Conservation (phyloP, 2,888 invertebrate species). For the Ditylenchus weischeri region DNA sequence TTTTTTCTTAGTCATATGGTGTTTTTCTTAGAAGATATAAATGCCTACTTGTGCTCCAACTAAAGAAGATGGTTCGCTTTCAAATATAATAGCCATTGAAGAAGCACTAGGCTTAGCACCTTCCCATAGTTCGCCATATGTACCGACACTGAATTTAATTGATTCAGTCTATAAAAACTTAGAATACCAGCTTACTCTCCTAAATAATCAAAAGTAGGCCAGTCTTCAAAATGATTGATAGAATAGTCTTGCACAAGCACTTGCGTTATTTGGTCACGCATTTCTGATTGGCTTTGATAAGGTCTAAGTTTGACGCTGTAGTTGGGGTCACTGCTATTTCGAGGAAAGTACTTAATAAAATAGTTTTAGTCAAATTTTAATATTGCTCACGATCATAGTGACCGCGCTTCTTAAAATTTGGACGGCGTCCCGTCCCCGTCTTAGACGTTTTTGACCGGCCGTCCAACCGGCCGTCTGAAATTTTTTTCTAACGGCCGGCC, state of each 20-base stretch:
- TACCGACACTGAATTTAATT: slow-evolving; percentile 42
- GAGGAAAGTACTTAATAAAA: slow-evolving; percentile 48
- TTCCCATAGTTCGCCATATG: slow-evolving; percentile 54
- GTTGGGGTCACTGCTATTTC: slow-evolving; percentile 44
- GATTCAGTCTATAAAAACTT: neutral
- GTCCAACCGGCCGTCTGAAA: too few species aligned
- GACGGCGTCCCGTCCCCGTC: too few species aligned
- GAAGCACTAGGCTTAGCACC: slow-evolving; percentile 39
- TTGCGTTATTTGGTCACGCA: slow-evolving; percentile 49
- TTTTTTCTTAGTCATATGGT: neutral
- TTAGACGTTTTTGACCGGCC: too few species aligned
- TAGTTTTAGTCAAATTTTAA: slow-evolving; percentile 12
- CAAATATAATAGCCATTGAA: slow-evolving; percentile 53
- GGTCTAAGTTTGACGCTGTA: slow-evolving; percentile 46
- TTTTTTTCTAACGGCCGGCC: too few species aligned
- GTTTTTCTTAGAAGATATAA: neutral
- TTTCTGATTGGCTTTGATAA: slow-evolving; percentile 48
- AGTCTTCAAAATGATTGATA: slow-evolving; percentile 50
- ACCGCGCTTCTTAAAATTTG: too few species aligned
- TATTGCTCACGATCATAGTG: too few species aligned
- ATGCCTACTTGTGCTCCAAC: slow-evolving; percentile 49
- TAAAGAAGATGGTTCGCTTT: slow-evolving; percentile 45
- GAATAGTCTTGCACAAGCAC: slow-evolving; percentile 51
- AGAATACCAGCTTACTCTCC: slow-evolving; percentile 44
- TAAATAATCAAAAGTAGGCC: slow-evolving; percentile 55